Conservation (phyloP, 1,140 invertebrate species). For the Apis florea region DNA sequence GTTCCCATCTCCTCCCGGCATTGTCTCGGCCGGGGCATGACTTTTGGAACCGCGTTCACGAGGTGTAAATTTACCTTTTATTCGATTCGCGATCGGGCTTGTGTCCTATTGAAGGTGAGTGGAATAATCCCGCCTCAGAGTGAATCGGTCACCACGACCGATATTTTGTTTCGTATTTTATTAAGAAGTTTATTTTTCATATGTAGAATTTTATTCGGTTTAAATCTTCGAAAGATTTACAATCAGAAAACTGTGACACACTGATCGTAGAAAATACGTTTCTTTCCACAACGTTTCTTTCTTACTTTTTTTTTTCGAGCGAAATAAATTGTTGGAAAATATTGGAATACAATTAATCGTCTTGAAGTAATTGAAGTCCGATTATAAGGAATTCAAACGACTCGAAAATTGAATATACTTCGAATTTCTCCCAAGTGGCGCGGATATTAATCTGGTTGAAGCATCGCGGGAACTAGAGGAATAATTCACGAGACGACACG, state of each 20-base stretch:
- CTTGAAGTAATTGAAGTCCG: too few relatives aligned
- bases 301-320: too few relatives aligned
- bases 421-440: not conserved
- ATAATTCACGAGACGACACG: slow-evolving; percentile 2
- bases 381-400: too few relatives aligned
- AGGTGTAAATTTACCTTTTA: not conserved
- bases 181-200: too few relatives aligned
- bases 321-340: too few relatives aligned
- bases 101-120: not conserved
- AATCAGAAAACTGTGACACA: too few relatives aligned
- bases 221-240: too few relatives aligned
- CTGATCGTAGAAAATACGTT: too few relatives aligned
- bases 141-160: not conserved
- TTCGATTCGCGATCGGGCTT: not conserved
- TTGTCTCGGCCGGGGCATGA: not conserved
- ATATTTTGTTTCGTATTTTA: too few relatives aligned
- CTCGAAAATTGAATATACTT: not conserved
- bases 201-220: too few relatives aligned
- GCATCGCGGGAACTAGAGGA: not conserved
- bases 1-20: not conserved
- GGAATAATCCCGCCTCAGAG: not conserved
- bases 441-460: not conserved
- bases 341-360: too few relatives aligned
- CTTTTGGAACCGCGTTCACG: not conserved
- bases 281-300: too few relatives aligned